Evolutionary conservation across 2,113 vertebrate species (phyloP).

Genomic region (Oreochromis aureus): DNA sequence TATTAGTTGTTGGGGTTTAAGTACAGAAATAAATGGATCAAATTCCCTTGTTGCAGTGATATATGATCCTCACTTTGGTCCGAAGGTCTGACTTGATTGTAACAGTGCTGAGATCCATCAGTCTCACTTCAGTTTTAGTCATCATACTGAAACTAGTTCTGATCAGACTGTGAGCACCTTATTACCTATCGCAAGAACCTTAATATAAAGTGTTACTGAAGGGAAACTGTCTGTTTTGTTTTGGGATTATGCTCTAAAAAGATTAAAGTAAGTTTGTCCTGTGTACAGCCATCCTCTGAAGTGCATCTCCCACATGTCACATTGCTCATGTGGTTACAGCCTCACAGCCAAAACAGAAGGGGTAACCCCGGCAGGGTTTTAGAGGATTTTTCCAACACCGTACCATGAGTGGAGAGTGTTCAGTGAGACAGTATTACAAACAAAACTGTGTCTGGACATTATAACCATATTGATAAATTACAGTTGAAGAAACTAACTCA

Average conservation of each 20-base stretch:
- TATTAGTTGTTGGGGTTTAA: neutral
- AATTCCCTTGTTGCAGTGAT: neutral
- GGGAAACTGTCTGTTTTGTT: neutral
- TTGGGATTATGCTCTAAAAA: neutral
- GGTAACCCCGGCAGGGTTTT: constrained; percentile 14
- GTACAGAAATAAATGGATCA: neutral
- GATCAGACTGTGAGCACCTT: neutral
- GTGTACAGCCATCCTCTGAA: neutral
- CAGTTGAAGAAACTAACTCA: constrained; percentile 5
- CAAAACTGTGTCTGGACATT: neutral
- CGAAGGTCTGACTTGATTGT: neutral
- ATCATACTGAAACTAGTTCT: neutral
- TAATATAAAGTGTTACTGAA: neutral
- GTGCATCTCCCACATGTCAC: neutral
- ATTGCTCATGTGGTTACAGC: neutral
- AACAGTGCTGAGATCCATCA: neutral
- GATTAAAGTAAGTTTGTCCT: neutral
- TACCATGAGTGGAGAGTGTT: constrained; percentile 38
- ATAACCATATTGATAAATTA: neutral
- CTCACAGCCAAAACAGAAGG: neutral
- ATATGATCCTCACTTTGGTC: neutral
- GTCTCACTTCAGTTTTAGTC: neutral
- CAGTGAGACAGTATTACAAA: neutral
- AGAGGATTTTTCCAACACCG: constrained; percentile 53
- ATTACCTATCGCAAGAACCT: neutral